Evolutionary conservation across 2,888 invertebrate species (phyloP).

Genomic region (Archaeoteleia sp.): DNA sequence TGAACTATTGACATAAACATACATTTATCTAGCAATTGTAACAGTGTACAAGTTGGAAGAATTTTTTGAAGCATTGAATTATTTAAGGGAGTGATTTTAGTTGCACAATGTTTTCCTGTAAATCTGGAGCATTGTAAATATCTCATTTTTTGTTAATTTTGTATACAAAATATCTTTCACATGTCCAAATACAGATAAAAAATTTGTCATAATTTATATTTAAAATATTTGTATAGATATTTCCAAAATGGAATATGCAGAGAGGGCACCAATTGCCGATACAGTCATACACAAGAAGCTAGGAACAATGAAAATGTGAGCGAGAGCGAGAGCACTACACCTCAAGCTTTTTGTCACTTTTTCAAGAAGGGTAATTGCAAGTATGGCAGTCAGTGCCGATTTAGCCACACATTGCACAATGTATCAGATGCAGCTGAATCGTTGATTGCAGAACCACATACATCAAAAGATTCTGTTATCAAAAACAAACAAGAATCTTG

Average conservation of each 20-base stretch:
- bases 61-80: no score
- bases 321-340: constrained; percentile 45
- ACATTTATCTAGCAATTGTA: no score
- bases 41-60: no score
- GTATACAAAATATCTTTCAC: no score
- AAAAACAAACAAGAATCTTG: constrained; percentile 19
- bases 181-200: not conserved
- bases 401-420: constrained; percentile 59
- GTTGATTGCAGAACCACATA: constrained; percentile 54
- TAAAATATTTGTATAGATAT: constrained; percentile 64
- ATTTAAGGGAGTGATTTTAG: no score
- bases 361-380: constrained; percentile 66
- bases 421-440: constrained; percentile 55
- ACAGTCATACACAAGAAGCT: constrained; percentile 63
- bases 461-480: constrained; percentile 47
- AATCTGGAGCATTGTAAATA: no score
- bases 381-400: constrained; percentile 66
- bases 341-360: constrained; percentile 64
- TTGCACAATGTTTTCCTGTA: no score
- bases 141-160: no score
- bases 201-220: constrained; percentile 10
- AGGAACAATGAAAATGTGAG: constrained; percentile 57
- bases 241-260: constrained; percentile 71
- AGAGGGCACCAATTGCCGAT: constrained; percentile 70
- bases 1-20: no score